Percentiles rank a stretch among this genome's conserved stretches.
Evolutionary conservation across 1,140 invertebrate species (phyloP).

Genomic region (Lucilia cuprina): DNA sequence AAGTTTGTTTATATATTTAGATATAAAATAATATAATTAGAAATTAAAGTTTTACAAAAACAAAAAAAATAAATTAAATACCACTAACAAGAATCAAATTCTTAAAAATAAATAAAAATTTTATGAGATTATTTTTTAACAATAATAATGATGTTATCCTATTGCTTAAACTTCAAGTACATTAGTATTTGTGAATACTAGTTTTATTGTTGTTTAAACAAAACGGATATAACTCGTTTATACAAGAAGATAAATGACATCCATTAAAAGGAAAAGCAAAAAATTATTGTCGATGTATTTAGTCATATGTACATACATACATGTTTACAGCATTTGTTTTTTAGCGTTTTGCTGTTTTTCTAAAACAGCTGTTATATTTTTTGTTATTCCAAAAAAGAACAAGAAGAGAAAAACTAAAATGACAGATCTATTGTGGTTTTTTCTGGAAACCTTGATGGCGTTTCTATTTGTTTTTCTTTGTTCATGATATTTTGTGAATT

Average conservation of each 20-base stretch:
- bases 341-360: not conserved
- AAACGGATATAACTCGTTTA: too few relatives aligned
- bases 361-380: not conserved
- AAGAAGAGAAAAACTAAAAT: not conserved
- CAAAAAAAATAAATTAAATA: too few relatives aligned
- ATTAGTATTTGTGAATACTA: too few relatives aligned
- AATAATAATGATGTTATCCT: too few relatives aligned
- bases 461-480: not conserved
- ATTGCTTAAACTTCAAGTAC: too few relatives aligned
- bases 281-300: not conserved
- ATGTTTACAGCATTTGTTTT: not conserved
- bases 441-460: not conserved
- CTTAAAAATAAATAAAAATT: too few relatives aligned
- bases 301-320: not conserved
- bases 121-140: too few relatives aligned
- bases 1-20: too few relatives aligned
- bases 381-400: not conserved
- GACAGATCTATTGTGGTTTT: constrained; percentile 1
- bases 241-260: not conserved
- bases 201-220: too few relatives aligned
- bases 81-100: too few relatives aligned
- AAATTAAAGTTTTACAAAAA: too few relatives aligned
- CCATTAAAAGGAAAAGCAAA: not conserved
- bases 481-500: not conserved
- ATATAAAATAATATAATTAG: too few relatives aligned